phyloP scores from a whole-genome alignment of 2,113 vertebrate species.

The Passer montanus region DNA sequence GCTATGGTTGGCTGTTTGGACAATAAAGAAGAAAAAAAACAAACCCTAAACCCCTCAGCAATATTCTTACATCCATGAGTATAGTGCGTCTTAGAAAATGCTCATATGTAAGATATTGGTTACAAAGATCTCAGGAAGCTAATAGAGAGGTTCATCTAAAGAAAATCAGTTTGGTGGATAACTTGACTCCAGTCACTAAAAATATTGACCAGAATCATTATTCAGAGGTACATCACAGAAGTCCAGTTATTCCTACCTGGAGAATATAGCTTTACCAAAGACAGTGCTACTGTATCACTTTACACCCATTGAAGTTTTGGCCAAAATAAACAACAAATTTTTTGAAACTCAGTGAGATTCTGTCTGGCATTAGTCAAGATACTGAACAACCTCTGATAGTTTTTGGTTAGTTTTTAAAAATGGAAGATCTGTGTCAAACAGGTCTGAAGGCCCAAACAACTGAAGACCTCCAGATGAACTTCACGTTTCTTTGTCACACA shows the following conservation, averaged over 20 bases:
- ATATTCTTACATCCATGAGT: neutral
- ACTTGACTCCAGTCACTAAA: neutral
- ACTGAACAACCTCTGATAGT: neutral
- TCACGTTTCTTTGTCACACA: neutral
- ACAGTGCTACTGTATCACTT: neutral
- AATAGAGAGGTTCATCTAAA: neutral
- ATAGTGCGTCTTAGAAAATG: neutral
- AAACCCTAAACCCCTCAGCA: neutral
- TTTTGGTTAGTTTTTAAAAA: neutral
- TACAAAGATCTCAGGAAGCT: neutral
- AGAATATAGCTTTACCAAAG: neutral
- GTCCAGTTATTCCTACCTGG: neutral
- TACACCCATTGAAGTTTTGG: neutral
- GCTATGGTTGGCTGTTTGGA: neutral
- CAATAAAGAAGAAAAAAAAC: neutral
- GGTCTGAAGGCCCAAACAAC: neutral
- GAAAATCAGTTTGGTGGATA: neutral
- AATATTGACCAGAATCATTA: neutral
- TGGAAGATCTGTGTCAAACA: neutral
- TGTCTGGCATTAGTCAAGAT: neutral
- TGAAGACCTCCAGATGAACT: constrained; percentile 14
- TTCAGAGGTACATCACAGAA: neutral
- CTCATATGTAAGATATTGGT: neutral
- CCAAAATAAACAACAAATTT: neutral
- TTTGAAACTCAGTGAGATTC: neutral